Evolutionary conservation across 2,797 vertebrate species (phyloP).

Genomic region (Acanthopagrus latus): DNA sequence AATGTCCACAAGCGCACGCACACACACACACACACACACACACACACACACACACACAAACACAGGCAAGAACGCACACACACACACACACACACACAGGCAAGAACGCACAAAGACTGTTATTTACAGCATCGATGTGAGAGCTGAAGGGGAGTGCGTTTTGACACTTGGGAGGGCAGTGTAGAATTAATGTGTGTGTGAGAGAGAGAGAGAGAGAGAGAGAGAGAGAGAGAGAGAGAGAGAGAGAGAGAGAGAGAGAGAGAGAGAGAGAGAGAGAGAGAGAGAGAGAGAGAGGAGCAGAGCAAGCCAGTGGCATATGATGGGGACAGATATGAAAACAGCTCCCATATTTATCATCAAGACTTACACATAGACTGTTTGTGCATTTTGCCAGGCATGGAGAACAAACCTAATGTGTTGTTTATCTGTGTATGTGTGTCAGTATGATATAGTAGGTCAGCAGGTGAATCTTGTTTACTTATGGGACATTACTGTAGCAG

Average conservation of each 20-base stretch:
- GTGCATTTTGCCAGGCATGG: neutral
- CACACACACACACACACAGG: neutral
- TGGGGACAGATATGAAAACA: slow-evolving; percentile 50
- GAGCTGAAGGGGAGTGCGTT: slow-evolving; percentile 38
- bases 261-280: no score
- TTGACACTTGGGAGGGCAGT: slow-evolving; percentile 59
- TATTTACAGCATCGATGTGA: slow-evolving; percentile 67
- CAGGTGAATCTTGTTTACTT: neutral
- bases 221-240: no score
- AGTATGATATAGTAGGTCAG: slow-evolving; percentile 1
- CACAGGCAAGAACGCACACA: neutral
- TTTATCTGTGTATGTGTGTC: neutral
- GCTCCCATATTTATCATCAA: slow-evolving; percentile 60
- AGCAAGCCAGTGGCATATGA: slow-evolving; percentile 29
- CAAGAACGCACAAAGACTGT: slow-evolving; percentile 20
- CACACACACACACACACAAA: no score
- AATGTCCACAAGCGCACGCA: slow-evolving; percentile 21
- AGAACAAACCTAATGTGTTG: neutral
- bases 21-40: neutral
- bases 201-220: no score
- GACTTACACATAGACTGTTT: slow-evolving; percentile 35
- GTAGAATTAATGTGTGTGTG: slow-evolving; percentile 54
- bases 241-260: no score
- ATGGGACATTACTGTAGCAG: neutral
- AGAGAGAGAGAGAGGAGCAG: no score